phyloP scores from a whole-genome alignment of 1,140 invertebrate genomes.

The Camponotus floridanus region DNA sequence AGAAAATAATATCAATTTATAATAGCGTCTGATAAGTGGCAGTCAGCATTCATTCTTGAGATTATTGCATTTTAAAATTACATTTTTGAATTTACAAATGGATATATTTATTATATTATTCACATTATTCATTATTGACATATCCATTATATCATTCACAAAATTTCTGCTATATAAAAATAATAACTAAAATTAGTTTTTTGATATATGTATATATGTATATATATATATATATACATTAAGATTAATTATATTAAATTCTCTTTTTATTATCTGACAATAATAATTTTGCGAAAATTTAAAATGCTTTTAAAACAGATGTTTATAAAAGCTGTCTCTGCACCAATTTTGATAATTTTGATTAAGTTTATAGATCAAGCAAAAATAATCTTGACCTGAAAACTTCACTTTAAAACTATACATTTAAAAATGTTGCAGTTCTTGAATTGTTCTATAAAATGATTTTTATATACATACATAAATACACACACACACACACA shows the following conservation, averaged over 20 bases:
- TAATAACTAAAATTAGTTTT: conserved; percentile 22
- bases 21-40: background rate
- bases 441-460: conserved; percentile 20
- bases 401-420: background rate
- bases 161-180: conserved; percentile 26
- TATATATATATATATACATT: no score
- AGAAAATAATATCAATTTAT: background rate
- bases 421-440: background rate
- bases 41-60: conserved; percentile 1
- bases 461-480: conserved; percentile 11
- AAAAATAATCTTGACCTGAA: conserved; percentile 12
- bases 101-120: background rate
- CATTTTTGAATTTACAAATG: background rate
- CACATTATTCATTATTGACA: background rate
- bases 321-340: background rate
- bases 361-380: no score
- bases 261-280: background rate
- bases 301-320: background rate
- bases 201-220: no score
- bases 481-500: no score
- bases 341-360: background rate
- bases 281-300: conserved; percentile 7
- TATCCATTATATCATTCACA: background rate
- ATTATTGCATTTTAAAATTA: background rate
- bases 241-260: conserved; percentile 29